phyloP scores from a whole-genome alignment of 1,140 invertebrate genomes.

The Papilio xuthus region DNA sequence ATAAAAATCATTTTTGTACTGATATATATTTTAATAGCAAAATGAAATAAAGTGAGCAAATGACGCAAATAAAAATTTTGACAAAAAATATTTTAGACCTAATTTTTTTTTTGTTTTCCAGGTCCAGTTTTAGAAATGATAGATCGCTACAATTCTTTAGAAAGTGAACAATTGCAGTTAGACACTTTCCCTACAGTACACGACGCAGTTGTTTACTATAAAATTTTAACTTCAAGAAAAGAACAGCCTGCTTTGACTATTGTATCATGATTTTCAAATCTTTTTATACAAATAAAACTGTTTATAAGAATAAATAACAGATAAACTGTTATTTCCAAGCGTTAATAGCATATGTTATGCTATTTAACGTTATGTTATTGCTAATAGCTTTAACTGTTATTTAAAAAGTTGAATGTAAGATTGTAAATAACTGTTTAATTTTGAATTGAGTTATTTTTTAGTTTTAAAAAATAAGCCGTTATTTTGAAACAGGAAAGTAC shows the following conservation, averaged over 20 bases:
- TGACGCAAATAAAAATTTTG: no score
- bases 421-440: conserved; percentile 9
- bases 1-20: conserved; percentile 13
- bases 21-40: background rate
- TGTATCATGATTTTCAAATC: conserved; percentile 46
- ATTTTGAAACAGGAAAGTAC: background rate
- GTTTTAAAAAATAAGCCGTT: background rate
- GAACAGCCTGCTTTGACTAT: conserved; percentile 50
- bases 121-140: conserved; percentile 85
- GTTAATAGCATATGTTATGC: background rate
- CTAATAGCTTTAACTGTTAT: background rate
- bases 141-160: conserved; percentile 82
- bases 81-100: no score
- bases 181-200: conserved; percentile 87
- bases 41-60: background rate
- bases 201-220: conserved; percentile 86
- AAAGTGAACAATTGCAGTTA: conserved; percentile 79
- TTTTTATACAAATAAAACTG: background rate
- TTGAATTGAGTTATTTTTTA: background rate
- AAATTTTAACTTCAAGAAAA: conserved; percentile 58
- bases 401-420: background rate
- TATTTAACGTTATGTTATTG: background rate
- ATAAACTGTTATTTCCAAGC: background rate
- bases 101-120: conserved; percentile 56
- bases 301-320: background rate